These are phyloP conservation scores for Elymnias hypermnestra DNA, from an alignment of 1,140 invertebrate genomes.

Conservation along the genomic window DNA sequence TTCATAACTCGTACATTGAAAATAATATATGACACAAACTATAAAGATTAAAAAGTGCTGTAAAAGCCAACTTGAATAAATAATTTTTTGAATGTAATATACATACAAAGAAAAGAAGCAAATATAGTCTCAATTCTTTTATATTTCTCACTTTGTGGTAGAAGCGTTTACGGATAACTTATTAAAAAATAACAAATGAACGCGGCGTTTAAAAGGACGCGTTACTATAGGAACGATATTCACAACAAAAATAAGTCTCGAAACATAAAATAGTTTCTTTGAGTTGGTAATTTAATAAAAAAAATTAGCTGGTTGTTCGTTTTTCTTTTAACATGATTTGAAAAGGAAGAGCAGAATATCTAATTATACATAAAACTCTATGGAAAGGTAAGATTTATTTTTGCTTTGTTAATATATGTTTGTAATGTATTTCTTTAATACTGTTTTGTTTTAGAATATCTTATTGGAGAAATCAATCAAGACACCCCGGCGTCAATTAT, in stretches of 20 bases:
- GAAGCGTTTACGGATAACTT: background rate
- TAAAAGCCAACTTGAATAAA: too few species aligned
- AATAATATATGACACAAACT: too few species aligned
- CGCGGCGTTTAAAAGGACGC: conserved; percentile 8
- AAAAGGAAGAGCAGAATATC: background rate
- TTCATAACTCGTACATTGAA: too few species aligned
- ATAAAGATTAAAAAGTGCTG: too few species aligned
- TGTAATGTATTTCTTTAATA: too few species aligned
- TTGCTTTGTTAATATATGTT: background rate
- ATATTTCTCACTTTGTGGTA: background rate
- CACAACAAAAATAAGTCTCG: conserved; percentile 26
- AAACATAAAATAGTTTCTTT: too few species aligned
- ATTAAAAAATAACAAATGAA: background rate
- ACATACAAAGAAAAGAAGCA: too few species aligned
- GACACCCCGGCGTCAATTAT: too few species aligned
- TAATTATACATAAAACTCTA: background rate
- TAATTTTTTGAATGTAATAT: too few species aligned
- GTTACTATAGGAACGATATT: conserved; percentile 25
- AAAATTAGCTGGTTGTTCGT: background rate
- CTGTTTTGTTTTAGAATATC: too few species aligned
- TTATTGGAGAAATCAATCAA: too few species aligned
- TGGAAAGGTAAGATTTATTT: background rate
- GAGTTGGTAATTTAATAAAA: too few species aligned
- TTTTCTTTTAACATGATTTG: background rate
- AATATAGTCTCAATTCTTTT: background rate